These are phyloP conservation scores for Heterochromis multidens DNA, from an alignment of 2,113 vertebrate genomes.

Conservation along the genomic window DNA sequence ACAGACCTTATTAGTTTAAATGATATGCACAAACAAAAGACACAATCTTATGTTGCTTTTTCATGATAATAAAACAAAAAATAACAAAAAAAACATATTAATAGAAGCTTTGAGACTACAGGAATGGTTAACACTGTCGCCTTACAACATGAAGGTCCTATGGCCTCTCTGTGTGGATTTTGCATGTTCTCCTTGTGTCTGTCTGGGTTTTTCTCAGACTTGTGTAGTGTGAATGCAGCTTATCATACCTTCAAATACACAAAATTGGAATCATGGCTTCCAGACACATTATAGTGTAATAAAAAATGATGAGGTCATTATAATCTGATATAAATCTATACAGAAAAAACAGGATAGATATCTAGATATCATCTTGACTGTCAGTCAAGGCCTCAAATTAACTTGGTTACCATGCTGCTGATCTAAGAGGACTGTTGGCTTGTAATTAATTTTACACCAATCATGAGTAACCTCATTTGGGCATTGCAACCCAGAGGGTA, in stretches of 20 bases:
- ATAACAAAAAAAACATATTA: neutral
- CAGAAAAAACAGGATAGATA: neutral
- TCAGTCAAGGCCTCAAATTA: conserved; percentile 20
- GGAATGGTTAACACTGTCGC: too few relatives aligned
- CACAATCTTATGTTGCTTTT: neutral
- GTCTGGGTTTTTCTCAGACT: too few relatives aligned
- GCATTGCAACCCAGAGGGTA: conserved; percentile 18
- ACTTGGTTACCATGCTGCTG: conserved; percentile 18
- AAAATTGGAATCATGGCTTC: too few relatives aligned
- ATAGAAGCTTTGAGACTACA: too few relatives aligned
- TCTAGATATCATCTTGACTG: neutral
- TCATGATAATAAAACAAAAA: neutral
- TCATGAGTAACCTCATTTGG: conserved; percentile 23
- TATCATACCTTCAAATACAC: too few relatives aligned
- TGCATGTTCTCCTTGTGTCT: too few relatives aligned
- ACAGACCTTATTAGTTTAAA: neutral
- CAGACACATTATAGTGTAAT: too few relatives aligned
- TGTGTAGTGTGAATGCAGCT: too few relatives aligned
- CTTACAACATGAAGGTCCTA: too few relatives aligned
- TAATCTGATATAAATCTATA: neutral
- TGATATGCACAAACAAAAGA: neutral
- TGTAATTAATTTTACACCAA: conserved; percentile 50
- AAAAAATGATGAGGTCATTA: neutral
- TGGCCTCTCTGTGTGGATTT: too few relatives aligned
- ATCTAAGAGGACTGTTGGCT: conserved; percentile 42